Conservation (phyloP, 2,113 vertebrate genomes). For the Spizaetus ornatus region DNA sequence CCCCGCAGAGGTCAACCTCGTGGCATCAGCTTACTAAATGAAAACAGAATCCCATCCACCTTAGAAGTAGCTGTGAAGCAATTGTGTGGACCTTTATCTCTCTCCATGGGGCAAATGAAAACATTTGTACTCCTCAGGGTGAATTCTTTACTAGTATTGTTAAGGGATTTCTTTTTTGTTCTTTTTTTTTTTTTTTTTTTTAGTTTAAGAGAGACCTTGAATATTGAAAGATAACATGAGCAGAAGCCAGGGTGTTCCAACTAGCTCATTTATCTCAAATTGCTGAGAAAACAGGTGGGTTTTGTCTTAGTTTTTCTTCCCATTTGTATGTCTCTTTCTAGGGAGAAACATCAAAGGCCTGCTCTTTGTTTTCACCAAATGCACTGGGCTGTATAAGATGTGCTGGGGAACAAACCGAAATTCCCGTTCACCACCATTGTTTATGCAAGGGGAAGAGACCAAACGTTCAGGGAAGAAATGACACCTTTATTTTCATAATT, state of each 20-base stretch:
- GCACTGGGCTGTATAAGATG: fast-evolving
- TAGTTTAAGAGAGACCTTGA: neutral
- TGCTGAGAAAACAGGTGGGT: neutral
- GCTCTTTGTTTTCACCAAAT: neutral
- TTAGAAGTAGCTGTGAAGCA: neutral
- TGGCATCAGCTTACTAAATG: neutral
- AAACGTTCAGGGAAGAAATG: neutral
- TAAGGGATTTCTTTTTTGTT: neutral
- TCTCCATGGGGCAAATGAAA: neutral
- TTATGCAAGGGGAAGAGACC: neutral
- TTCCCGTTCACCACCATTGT: neutral
- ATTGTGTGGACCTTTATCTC: neutral
- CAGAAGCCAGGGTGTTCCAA: neutral
- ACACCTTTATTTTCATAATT: neutral
- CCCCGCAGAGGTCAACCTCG: neutral
- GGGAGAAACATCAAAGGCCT: neutral
- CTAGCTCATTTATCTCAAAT: neutral
- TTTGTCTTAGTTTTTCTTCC: neutral
- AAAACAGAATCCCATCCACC: neutral
- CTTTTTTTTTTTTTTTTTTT: too few species aligned
- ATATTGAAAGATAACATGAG: neutral
- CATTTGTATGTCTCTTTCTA: neutral
- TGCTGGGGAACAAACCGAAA: neutral
- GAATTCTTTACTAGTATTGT: neutral
- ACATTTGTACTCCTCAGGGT: neutral